Base-by-base conservation (phyloP, 1,140 invertebrate species). In the Centruroides vittatus region DNA sequence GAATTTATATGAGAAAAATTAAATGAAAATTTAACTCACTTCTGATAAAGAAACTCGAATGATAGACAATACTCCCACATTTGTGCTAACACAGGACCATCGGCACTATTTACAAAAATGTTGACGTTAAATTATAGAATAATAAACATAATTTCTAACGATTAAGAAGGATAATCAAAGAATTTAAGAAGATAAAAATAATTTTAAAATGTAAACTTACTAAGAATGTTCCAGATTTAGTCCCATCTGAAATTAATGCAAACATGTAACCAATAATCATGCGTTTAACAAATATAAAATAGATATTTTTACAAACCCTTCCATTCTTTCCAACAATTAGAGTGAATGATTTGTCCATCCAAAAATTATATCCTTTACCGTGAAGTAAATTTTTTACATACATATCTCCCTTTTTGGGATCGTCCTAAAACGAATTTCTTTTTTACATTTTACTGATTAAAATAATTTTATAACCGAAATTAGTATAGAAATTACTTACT, bases 291-390 rank as follows among this genome's bases (percentile, higher is more conserved):
- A 23, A 23, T 23, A 23, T 23, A 23, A 23, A 23, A 23, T 23
- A 23, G 23, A 23, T 23, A 23, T n/a, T 51, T 51, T 51, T 51
- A 81, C 83, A 81, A 76, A 98, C 91, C 66, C 88, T 81, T 70
- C 90, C 95, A 78, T 98, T 98, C 49, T 77, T 85, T 62, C 84
- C 88, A 67, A 99, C 82, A 68, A 96, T 93, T 3, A 99, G 78
- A 56, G 88, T 98, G 75, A 99, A 98, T 12, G 93, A 95, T 76
- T 99, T 99, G 76, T 99, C 96, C 74, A 98, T 98, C 95, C 96
- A 99, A 59, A 94, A 80, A 72, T 98, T 88, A 72, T 93, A 85
- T 8, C 93, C 94, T 72, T 93, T 96, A 56, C 96, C 96, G 75
- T 98, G 94, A 0, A 99, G 78, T 69, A 98, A 78, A 58, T 83